Percentiles rank a stretch among this genome's conserved stretches.
Conservation (phyloP, 2,113 vertebrate genomes). For the Aythya baeri region DNA sequence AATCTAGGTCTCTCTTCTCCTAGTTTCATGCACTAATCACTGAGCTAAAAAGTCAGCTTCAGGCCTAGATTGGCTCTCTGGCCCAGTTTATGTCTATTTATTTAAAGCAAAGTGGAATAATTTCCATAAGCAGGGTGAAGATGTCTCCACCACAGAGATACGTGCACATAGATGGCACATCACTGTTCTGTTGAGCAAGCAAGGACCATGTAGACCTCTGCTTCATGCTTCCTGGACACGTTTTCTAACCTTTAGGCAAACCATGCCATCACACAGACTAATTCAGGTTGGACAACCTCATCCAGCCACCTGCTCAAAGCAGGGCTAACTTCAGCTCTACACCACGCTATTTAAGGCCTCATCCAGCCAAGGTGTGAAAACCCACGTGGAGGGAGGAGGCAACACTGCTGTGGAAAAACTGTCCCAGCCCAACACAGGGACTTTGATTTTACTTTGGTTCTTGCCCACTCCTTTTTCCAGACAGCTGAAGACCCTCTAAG, state of each 20-base stretch:
- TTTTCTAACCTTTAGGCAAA: neutral
- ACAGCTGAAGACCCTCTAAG: neutral
- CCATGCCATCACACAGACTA: neutral
- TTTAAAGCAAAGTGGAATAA: neutral
- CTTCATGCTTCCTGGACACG: neutral
- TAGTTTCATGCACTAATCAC: neutral
- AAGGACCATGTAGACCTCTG: neutral
- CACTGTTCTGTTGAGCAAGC: neutral
- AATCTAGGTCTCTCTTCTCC: conserved; percentile 21
- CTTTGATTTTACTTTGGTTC: neutral
- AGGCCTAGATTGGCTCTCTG: neutral
- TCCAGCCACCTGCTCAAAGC: neutral
- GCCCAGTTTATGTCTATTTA: neutral
- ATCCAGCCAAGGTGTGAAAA: neutral
- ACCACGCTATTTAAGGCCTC: neutral
- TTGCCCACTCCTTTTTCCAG: neutral
- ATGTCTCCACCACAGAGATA: neutral
- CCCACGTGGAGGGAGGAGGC: neutral
- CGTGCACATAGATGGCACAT: accelerated
- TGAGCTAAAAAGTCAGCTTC: conserved; percentile 18
- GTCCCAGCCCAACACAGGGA: accelerated
- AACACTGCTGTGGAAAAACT: neutral
- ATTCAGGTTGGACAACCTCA: neutral
- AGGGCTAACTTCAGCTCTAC: neutral
- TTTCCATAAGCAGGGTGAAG: neutral